Conservation (phyloP, 2,888 invertebrate species). For the Endotricha flammealis region DNA sequence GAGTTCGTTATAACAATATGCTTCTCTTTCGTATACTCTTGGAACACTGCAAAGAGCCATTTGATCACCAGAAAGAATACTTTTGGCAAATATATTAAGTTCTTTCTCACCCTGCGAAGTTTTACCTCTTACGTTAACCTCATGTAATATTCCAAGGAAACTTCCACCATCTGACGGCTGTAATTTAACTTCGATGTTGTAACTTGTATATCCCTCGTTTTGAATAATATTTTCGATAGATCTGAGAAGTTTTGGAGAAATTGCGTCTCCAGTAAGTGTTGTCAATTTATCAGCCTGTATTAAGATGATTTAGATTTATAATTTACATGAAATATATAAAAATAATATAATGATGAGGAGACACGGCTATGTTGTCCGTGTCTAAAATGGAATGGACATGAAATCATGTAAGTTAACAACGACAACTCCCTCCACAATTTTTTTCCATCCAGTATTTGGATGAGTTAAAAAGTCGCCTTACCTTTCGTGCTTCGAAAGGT, state of each 20-base stretch:
- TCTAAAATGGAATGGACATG: too few species aligned
- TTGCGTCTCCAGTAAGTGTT: not conserved
- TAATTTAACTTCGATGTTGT: not conserved
- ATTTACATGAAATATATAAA: too few species aligned
- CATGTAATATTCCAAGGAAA: constrained; percentile 9
- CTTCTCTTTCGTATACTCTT: constrained; percentile 38
- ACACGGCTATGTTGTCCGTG: too few species aligned
- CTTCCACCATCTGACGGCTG: constrained; percentile 11
- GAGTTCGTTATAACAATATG: constrained; percentile 40
- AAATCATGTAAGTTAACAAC: too few species aligned
- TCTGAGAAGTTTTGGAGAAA: not conserved
- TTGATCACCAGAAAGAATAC: constrained; percentile 29
- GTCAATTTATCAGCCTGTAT: not conserved
- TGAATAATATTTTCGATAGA: constrained; percentile 4
- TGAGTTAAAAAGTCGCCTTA: too few species aligned
- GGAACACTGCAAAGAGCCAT: constrained; percentile 30
- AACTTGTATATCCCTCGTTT: constrained; percentile 6
- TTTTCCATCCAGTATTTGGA: too few species aligned
- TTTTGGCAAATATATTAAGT: constrained; percentile 44
- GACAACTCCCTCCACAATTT: too few species aligned
- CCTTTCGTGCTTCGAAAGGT: too few species aligned
- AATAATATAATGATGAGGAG: too few species aligned
- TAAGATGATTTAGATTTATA: too few species aligned
- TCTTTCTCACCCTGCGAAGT: constrained; percentile 16
- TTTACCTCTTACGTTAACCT: constrained; percentile 5